Base-by-base conservation (phyloP, 35 echinoderm and acorn worm genomes). In the Anneissia japonica region DNA sequence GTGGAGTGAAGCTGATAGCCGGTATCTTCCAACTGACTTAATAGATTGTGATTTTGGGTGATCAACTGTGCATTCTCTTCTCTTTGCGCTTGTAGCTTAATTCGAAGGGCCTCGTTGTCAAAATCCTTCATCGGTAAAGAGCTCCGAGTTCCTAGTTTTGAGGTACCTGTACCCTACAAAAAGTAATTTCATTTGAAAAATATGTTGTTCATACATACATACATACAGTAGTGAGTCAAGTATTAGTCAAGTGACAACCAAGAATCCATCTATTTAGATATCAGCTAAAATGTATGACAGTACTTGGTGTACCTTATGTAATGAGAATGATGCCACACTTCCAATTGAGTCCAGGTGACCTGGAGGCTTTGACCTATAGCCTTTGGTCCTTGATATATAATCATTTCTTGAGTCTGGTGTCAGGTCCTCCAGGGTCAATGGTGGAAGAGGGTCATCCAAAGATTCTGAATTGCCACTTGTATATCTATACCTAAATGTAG, bases 31-130 rank as follows among this genome's bases (percentile, higher is more conserved):
- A 97, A 16, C 36, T 93, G 46, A 64, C 85, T 97, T 72, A 88
- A 77, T 43, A 97, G 82, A 33, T 74, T 87, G 64, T 97, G 92
- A 81, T 93, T 93, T 40, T 91, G 89, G 0, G 41, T 76, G 74
- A 91, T 88, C 32, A 97, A 84, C 1, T 31, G 29, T 35, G 84
- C 75, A 83, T 97, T 97, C 32, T 93, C 91, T 46, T 93, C 89
- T 64, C 91, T 87, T 17, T 93, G 40, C 12, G 82, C 74, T 36
- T 97, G 88, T 31, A 97, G 89, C 82, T 93, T 97, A 51, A 86
- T 89, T 23, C 89, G 82, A 41, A 91, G 86, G 28, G 39, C 56
- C 31, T 86, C 74, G 45, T 83, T 89, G 34, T 89, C 87, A 37
- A 77, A 34, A 34, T 77, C 76, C 76, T 77, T 77, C 30, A 77